Percentiles rank a stretch among this genome's conserved stretches.
These are phyloP conservation scores for Rhodinocichla rosea DNA, from an alignment of 2,113 vertebrate genomes.

Conservation along the genomic window DNA sequence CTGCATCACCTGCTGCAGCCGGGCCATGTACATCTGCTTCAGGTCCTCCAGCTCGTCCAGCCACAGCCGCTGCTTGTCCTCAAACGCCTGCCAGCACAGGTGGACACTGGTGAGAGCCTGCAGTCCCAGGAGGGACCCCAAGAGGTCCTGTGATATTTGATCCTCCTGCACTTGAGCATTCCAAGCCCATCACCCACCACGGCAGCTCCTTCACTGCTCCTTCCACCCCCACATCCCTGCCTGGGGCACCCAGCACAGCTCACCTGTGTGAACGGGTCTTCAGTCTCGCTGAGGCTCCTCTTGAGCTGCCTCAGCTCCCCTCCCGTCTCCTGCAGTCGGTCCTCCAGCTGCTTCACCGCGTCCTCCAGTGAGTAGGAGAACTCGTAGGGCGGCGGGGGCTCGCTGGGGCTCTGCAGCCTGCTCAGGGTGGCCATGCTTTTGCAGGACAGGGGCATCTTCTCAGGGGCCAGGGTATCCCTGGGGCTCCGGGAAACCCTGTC, in stretches of 20 bases:
- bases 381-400: slow-evolving; percentile 88
- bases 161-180: accelerated
- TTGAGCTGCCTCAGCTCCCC: slow-evolving; percentile 90
- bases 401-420: slow-evolving; percentile 79
- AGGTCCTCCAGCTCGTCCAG: slow-evolving; percentile 91
- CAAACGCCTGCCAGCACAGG: slow-evolving; percentile 79
- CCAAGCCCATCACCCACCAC: not conserved
- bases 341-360: slow-evolving; percentile 86
- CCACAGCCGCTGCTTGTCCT: slow-evolving; percentile 94
- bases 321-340: slow-evolving; percentile 86
- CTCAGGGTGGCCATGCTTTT: slow-evolving; percentile 85
- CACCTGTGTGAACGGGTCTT: slow-evolving; percentile 92
- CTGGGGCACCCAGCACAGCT: accelerated
- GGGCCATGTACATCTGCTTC: slow-evolving; percentile 87
- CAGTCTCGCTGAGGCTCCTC: slow-evolving; percentile 86
- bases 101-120: not conserved
- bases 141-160: not conserved
- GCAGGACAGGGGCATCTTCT: slow-evolving; percentile 75
- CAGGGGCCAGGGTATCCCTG: slow-evolving; percentile 70
- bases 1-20: slow-evolving; percentile 92
- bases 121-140: not conserved
- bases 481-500: slow-evolving; percentile 77
- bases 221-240: not conserved
- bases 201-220: not conserved
- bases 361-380: slow-evolving; percentile 88